Conservation (phyloP, 2,113 vertebrate species). For the Willisornis vidua region DNA sequence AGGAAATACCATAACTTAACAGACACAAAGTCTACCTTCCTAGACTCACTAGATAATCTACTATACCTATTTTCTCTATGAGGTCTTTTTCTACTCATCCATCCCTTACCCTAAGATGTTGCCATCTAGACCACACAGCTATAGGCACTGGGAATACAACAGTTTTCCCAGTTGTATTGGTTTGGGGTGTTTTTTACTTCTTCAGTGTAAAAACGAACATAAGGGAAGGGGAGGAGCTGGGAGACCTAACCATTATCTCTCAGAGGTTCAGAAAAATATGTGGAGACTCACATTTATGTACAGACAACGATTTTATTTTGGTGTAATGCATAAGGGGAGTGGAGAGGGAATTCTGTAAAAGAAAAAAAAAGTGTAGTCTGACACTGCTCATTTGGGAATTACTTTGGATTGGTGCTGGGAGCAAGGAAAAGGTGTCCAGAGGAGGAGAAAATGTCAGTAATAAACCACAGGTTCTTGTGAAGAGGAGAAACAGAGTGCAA, state of each 20-base stretch:
- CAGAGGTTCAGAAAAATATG: not conserved
- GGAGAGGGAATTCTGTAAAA: not conserved
- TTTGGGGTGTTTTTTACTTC: not conserved
- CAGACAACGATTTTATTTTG: not conserved
- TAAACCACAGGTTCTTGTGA: not conserved
- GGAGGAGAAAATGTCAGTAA: slow-evolving; percentile 6
- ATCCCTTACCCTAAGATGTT: not conserved
- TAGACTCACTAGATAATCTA: not conserved
- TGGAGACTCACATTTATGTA: not conserved
- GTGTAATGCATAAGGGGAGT: not conserved
- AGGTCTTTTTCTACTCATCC: not conserved
- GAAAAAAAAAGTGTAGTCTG: not conserved
- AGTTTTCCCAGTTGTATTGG: not conserved
- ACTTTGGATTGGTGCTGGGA: slow-evolving; percentile 19
- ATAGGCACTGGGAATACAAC: not conserved
- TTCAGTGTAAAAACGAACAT: not conserved
- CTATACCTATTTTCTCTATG: not conserved
- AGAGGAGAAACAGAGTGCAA: not conserved
- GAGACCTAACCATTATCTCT: not conserved
- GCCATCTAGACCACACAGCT: not conserved
- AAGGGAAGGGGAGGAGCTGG: not conserved
- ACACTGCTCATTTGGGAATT: slow-evolving; percentile 10
- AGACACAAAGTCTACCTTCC: not conserved
- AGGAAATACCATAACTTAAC: not conserved
- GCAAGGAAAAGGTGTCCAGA: not conserved